phyloP scores from a whole-genome alignment of 1,140 invertebrate species.

The Drosophila varians region DNA sequence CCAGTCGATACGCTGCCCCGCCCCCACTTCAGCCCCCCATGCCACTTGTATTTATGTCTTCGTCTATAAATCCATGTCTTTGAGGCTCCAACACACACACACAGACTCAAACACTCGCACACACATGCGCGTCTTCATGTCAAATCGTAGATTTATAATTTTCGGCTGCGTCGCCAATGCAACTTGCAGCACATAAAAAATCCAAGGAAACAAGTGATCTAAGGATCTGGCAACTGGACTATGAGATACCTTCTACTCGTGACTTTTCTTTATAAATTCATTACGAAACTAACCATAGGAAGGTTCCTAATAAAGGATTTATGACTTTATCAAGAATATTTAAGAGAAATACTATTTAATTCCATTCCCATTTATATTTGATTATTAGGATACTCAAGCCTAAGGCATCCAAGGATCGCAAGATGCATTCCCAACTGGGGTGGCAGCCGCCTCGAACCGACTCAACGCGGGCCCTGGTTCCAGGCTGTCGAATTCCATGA shows the following conservation, averaged over 20 bases:
- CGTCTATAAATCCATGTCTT: constrained; percentile 81
- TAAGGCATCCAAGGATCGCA: constrained; percentile 4
- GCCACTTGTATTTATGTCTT: constrained; percentile 80
- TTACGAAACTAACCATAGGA: neutral
- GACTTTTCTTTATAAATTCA: neutral
- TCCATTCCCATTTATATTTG: no score
- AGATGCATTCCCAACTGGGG: constrained; percentile 18
- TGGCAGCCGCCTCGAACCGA: constrained; percentile 17
- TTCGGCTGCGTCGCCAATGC: constrained; percentile 64
- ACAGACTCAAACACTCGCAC: neutral
- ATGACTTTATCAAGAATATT: no score
- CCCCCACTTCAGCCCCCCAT: constrained; percentile 33
- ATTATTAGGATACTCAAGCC: no score
- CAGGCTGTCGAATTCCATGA: constrained; percentile 74
- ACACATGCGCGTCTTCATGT: constrained; percentile 65
- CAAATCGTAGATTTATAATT: constrained; percentile 82
- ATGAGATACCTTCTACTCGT: constrained; percentile 1
- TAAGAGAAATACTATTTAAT: no score
- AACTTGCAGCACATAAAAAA: constrained; percentile 53
- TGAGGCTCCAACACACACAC: constrained; percentile 31
- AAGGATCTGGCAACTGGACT: neutral
- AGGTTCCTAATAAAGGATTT: no score
- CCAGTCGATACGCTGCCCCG: constrained; percentile 41
- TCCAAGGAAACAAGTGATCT: constrained; percentile 4
- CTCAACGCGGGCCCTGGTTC: constrained; percentile 18